Conservation (phyloP, 1,140 invertebrate species). For the Liolophura sinensis region DNA sequence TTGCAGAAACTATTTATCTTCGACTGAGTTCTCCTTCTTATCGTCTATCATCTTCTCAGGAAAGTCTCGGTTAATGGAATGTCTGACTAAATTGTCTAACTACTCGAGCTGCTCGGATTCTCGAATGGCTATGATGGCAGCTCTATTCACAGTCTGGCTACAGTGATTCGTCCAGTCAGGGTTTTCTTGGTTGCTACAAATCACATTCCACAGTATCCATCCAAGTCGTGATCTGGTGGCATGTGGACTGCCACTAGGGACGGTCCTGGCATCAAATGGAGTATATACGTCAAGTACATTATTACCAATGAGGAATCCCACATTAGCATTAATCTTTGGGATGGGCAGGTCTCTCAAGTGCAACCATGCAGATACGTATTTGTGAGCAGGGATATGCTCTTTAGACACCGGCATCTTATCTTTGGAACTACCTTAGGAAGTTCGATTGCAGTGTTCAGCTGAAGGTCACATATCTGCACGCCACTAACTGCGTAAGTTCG, state of each 20-base stretch:
- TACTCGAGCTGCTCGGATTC: no score
- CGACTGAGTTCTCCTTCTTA: conserved; percentile 11
- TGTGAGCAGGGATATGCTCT: conserved; percentile 7
- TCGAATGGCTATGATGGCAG: no score
- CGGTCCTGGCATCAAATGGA: background rate
- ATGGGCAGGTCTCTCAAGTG: conserved; percentile 5
- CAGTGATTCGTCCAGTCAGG: no score
- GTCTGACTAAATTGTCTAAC: background rate
- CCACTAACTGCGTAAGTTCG: conserved; percentile 8
- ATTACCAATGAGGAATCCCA: conserved; percentile 15
- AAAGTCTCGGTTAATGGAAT: conserved; percentile 21
- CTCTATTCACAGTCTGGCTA: no score
- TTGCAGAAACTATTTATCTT: conserved; percentile 16
- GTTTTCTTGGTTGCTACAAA: no score
- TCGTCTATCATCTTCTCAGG: conserved; percentile 15
- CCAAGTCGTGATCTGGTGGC: conserved; percentile 20
- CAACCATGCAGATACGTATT: conserved; percentile 4
- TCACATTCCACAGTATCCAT: conserved; percentile 17
- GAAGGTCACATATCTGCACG: no score
- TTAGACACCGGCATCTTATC: conserved; percentile 1
- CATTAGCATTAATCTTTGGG: conserved; percentile 5
- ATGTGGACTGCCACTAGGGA: conserved; percentile 13
- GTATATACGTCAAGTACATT: background rate
- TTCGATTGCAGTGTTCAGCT: conserved; percentile 8
- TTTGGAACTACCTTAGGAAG: conserved; percentile 18